Evolutionary conservation across 2,797 vertebrate species (phyloP), one percentile per base, ranked within the genome.

Genomic region (Varecia variegata): DNA sequence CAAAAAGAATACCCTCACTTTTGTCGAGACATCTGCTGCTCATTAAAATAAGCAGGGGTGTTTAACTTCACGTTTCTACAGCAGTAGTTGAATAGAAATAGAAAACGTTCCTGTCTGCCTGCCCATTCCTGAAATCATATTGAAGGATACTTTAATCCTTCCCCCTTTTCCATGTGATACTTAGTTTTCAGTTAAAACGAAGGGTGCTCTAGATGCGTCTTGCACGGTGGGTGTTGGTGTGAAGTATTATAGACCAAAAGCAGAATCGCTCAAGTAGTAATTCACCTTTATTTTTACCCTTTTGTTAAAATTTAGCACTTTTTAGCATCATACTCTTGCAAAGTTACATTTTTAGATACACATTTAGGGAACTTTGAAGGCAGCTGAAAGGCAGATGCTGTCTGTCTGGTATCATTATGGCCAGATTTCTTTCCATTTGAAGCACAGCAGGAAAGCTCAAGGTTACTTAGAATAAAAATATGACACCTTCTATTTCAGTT

Each of bases 271-370:
- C 54, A 74, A 25, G 35, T 35, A 77, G n/a, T 38, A 83, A 79
- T 91, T 83, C 40, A 83, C 50, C 13, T 40, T 93, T 43, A 71
- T 87, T 86, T 83, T 86, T 56, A 32, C n/a, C 27, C 23, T 62
- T 94, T 87, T 67, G 38, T 30, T 90, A 62, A 93, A 86, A 76
- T 17, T 45, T 43, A 38, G 13, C 74, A 58, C 62, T 95, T 90
- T 92, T 90, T 20, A 80, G 43, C 35, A 71, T 71, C 32, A 60
- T 7, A 68, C 11, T 56, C 70, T 50, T 50, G 0, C 30, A 92
- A 76, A 90, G n/a, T 87, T 88, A 83, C n/a, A 60, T 52, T 86
- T 90, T 90, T 81, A 88, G 65, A 81, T 90, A 43, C 17, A 52
- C 47, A 88, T 47, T 43, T 79, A 62, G 30, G 2, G 32, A 89